phyloP scores from a whole-genome alignment of 2,113 vertebrate genomes.

The Protobothrops flavoviridis region DNA sequence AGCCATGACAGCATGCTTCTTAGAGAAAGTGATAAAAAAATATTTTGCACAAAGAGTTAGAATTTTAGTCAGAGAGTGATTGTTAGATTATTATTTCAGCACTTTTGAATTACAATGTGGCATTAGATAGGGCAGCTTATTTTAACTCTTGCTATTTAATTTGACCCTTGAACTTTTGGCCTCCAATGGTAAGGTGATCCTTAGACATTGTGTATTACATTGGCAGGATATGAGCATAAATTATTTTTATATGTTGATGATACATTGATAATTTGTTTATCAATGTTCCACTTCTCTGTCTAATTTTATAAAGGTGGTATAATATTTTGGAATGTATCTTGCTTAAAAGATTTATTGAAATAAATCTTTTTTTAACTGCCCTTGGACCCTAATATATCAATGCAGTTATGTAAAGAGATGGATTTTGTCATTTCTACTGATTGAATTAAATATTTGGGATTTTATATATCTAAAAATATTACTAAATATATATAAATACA shows the following conservation, averaged over 20 bases:
- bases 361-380: neutral
- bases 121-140: neutral
- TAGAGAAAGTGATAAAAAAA: neutral
- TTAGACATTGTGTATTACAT: neutral
- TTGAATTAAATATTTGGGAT: neutral
- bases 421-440: neutral
- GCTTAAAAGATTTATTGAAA: neutral
- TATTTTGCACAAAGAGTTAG: neutral
- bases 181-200: neutral
- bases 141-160: neutral
- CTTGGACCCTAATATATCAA: neutral
- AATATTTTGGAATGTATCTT: neutral
- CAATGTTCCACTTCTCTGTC: neutral
- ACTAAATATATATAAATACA: neutral
- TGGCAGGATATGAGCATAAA: neutral
- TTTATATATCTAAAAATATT: neutral
- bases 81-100: neutral
- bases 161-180: neutral
- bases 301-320: neutral
- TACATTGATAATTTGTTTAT: neutral
- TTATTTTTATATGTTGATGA: neutral
- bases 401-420: neutral
- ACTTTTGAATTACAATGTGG: neutral
- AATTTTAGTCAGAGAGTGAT: neutral
- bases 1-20: neutral